Conservation (phyloP, 2,888 invertebrate species). For the Eupelmus urozonus region DNA sequence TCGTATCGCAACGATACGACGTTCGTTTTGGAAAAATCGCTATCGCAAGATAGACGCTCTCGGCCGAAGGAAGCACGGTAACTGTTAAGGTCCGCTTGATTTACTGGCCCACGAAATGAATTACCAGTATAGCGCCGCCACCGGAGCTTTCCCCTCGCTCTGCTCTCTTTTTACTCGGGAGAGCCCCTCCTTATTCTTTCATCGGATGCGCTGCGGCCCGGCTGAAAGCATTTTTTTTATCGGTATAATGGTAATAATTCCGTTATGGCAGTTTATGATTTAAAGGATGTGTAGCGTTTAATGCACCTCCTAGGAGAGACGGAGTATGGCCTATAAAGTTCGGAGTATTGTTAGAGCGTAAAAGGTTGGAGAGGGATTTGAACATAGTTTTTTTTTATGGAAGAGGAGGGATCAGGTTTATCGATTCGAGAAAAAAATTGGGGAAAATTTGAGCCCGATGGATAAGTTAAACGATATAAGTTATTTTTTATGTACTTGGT, state of each 20-base stretch:
- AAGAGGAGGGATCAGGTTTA: not conserved
- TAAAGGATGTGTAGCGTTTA: not conserved
- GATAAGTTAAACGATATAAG: not conserved
- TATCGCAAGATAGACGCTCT: no score
- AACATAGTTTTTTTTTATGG: not conserved
- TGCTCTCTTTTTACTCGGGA: not conserved
- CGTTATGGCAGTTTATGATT: not conserved
- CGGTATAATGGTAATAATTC: not conserved
- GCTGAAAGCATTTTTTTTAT: not conserved
- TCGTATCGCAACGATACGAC: no score
- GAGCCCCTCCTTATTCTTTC: not conserved
- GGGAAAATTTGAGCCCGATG: not conserved
- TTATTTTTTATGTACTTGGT: not conserved
- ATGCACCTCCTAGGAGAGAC: no score
- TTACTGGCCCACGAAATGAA: constrained; percentile 42
- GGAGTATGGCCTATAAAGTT: no score
- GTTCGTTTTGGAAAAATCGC: no score
- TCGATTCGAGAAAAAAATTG: not conserved
- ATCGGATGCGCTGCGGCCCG: not conserved
- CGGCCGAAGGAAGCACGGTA: constrained; percentile 6
- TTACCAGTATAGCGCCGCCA: constrained; percentile 10
- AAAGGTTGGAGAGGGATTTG: not conserved
- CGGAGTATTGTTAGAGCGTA: no score
- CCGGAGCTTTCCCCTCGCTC: not conserved
- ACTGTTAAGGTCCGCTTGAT: constrained; percentile 36